These are phyloP conservation scores for Panagrolaimus sp. DNA, from an alignment of 1,140 invertebrate species.

Conservation along the genomic window DNA sequence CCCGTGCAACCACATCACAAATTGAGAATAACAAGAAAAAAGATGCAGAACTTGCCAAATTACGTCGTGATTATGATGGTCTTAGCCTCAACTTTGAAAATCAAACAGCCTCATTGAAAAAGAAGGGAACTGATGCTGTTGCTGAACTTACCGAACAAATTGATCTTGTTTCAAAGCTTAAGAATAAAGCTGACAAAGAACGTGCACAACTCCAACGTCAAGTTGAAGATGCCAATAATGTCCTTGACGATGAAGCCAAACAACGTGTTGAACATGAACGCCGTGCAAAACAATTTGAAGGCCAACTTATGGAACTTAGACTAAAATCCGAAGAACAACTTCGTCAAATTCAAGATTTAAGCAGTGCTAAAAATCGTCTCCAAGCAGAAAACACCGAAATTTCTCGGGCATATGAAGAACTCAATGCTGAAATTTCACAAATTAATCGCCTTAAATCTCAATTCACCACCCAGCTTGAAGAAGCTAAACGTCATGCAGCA, in stretches of 20 bases:
- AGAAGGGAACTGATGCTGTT: slow-evolving; percentile 97
- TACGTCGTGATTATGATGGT: slow-evolving; percentile 93
- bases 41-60: slow-evolving; percentile 92
- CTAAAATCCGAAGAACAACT: slow-evolving; percentile 89
- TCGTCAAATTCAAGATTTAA: slow-evolving; percentile 86
- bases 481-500: slow-evolving; percentile 89
- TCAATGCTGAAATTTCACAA: slow-evolving; percentile 89
- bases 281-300: slow-evolving; percentile 45
- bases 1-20: slow-evolving; percentile 93
- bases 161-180: slow-evolving; percentile 95
- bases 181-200: slow-evolving; percentile 92
- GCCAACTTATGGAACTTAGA: slow-evolving; percentile 76
- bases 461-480: slow-evolving; percentile 86
- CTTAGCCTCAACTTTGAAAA: slow-evolving; percentile 94
- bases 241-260: slow-evolving; percentile 80
- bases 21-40: slow-evolving; percentile 98
- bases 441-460: slow-evolving; percentile 93
- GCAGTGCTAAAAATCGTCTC: slow-evolving; percentile 89
- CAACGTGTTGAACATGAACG: slow-evolving; percentile 75
- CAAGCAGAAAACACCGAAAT: slow-evolving; percentile 92
- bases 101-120: slow-evolving; percentile 83
- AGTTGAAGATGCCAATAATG: slow-evolving; percentile 81
- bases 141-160: slow-evolving; percentile 97
- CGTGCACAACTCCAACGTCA: slow-evolving; percentile 83
- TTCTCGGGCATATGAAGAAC: slow-evolving; percentile 85